These are phyloP conservation scores for Grus americana DNA, from an alignment of 2,113 vertebrate species.

Conservation along the genomic window DNA sequence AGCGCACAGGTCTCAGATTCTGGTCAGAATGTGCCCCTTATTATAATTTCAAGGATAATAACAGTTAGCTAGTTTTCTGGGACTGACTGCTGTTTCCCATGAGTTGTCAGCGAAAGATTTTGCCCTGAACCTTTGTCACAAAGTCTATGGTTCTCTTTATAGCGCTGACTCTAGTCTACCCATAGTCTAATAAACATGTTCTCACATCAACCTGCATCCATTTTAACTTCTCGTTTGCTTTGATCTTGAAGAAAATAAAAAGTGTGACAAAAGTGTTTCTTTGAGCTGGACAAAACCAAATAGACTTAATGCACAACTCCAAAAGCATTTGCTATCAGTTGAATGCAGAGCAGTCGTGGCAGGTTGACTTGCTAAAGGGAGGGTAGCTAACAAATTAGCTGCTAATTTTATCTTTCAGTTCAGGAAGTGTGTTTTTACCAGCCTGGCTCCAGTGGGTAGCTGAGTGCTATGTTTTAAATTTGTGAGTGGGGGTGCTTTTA, in stretches of 20 bases:
- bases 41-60: not conserved
- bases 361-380: constrained; percentile 40
- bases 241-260: not conserved
- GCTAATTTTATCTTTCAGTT: constrained; percentile 66
- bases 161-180: not conserved
- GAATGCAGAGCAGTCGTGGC: not conserved
- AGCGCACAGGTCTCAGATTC: not conserved
- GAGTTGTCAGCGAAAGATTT: not conserved
- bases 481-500: not conserved
- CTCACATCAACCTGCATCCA: not conserved
- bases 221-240: constrained; percentile 1
- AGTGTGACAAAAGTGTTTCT: not conserved
- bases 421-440: constrained; percentile 23
- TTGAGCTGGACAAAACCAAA: not conserved
- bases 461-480: not conserved
- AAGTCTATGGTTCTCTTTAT: constrained; percentile 41
- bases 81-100: constrained; percentile 1
- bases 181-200: not conserved
- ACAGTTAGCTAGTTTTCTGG: not conserved
- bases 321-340: not conserved
- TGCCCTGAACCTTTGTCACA: constrained; percentile 49
- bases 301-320: not conserved
- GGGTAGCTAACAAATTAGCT: constrained; percentile 67
- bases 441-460: not conserved
- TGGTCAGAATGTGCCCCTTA: not conserved